Evolutionary conservation across 2,113 vertebrate genomes (phyloP).

Genomic region (Bubo blakistoni): DNA sequence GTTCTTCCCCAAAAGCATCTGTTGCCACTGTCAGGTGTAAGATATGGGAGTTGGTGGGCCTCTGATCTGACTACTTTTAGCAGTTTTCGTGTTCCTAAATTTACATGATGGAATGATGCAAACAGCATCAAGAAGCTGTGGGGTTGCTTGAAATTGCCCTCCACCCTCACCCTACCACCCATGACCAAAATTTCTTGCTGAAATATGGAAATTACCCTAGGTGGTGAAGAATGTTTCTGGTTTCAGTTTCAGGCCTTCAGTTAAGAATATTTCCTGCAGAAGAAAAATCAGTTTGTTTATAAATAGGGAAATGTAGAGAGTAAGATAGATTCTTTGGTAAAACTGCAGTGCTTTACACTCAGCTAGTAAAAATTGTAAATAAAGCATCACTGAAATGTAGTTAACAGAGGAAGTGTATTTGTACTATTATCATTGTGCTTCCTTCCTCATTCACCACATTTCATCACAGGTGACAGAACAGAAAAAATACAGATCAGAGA

Average conservation of each 20-base stretch:
- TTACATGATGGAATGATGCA: neutral
- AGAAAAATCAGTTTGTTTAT: neutral
- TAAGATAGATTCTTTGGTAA: neutral
- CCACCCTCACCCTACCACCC: neutral
- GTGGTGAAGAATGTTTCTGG: neutral
- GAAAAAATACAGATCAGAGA: neutral
- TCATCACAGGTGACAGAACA: neutral
- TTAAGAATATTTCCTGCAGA: neutral
- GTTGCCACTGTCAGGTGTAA: neutral
- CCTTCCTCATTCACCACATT: neutral
- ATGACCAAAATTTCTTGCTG: neutral
- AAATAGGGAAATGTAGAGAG: neutral
- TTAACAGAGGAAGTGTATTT: neutral
- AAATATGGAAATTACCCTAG: neutral
- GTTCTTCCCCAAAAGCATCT: neutral
- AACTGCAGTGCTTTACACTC: neutral
- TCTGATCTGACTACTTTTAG: neutral
- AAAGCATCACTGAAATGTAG: neutral
- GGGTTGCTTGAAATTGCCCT: neutral
- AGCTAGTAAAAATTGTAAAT: neutral
- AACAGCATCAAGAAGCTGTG: neutral
- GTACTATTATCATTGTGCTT: neutral
- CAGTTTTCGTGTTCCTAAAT: neutral
- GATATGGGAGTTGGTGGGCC: neutral
- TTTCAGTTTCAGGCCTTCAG: neutral